phyloP scores from a whole-genome alignment of 2,888 invertebrate species.

The Morpho helenor region DNA sequence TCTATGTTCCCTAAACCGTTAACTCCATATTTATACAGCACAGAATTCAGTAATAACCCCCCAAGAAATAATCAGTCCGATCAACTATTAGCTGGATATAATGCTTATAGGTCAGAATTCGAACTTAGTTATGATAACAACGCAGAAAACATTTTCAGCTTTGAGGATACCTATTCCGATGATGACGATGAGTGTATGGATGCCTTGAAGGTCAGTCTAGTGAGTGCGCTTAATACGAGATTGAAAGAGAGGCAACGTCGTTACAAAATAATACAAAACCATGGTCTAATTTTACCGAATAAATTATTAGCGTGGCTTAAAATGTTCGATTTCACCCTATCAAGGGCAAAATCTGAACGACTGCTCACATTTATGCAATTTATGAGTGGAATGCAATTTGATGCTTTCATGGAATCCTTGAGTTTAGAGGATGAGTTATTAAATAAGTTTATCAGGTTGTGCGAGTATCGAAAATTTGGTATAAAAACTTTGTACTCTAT shows the following conservation, averaged over 20 bases:
- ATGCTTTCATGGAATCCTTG: slow-evolving; percentile 87
- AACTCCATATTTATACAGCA: slow-evolving; percentile 82
- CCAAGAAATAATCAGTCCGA: slow-evolving; percentile 80
- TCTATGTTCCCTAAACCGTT: slow-evolving; percentile 79
- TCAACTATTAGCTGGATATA: slow-evolving; percentile 87
- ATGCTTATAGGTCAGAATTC: slow-evolving; percentile 92
- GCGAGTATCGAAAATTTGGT: slow-evolving; percentile 84
- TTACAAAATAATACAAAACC: slow-evolving; percentile 85
- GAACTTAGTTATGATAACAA: slow-evolving; percentile 90
- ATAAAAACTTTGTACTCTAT: slow-evolving; percentile 82
- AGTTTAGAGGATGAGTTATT: slow-evolving; percentile 84
- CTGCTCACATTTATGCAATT: slow-evolving; percentile 88
- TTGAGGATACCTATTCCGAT: slow-evolving; percentile 60
- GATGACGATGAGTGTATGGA: slow-evolving; percentile 77
- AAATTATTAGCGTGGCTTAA: slow-evolving; percentile 84
- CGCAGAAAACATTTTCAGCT: slow-evolving; percentile 84
- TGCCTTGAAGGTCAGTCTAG: slow-evolving; percentile 83
- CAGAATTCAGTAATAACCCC: slow-evolving; percentile 85
- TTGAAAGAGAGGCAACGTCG: slow-evolving; percentile 86
- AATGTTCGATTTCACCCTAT: slow-evolving; percentile 83
- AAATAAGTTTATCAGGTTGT: slow-evolving; percentile 79
- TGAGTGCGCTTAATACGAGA: slow-evolving; percentile 87
- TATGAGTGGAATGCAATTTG: slow-evolving; percentile 84
- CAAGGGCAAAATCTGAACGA: slow-evolving; percentile 76
- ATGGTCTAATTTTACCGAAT: slow-evolving; percentile 88